Percentiles rank a stretch among this genome's conserved stretches.
These are phyloP conservation scores for Callipepla californica DNA, from an alignment of 2,113 vertebrate genomes.

Conservation along the genomic window DNA sequence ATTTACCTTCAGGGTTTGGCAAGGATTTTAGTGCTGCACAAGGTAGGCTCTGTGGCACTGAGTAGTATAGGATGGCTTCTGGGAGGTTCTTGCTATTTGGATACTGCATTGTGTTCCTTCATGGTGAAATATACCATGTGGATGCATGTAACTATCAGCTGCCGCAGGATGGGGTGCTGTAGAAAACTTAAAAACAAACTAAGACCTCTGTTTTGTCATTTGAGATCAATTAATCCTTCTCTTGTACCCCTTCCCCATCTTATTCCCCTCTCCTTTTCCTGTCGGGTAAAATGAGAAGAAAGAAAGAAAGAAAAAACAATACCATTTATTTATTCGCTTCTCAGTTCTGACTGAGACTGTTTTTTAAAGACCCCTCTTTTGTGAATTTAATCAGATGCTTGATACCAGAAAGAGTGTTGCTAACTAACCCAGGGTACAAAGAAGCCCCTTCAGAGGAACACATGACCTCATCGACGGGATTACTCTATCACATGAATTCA, in stretches of 20 bases:
- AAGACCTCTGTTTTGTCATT: background rate
- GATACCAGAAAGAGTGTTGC: slow-evolving; percentile 65
- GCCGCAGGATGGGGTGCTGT: background rate
- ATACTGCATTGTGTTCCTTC: background rate
- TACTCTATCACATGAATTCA: slow-evolving; percentile 53
- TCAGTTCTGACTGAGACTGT: slow-evolving; percentile 14
- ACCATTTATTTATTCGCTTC: slow-evolving; percentile 31
- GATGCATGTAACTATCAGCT: background rate
- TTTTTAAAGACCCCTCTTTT: slow-evolving; percentile 41
- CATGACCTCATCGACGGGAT: slow-evolving; percentile 67
- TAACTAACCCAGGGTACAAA: slow-evolving; percentile 55
- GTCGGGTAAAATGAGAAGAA: background rate
- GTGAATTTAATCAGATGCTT: slow-evolving; percentile 68
- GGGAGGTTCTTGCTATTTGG: background rate
- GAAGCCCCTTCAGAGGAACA: slow-evolving; percentile 54
- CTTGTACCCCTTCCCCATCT: background rate
- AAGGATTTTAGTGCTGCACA: background rate
- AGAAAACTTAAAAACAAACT: background rate
- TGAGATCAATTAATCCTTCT: background rate
- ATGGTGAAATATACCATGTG: background rate
- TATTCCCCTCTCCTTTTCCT: background rate
- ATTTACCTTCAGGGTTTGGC: background rate
- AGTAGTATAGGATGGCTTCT: background rate
- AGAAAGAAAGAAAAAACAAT: background rate
- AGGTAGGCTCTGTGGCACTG: background rate